A percentile compares a stretch with the other conserved stretches of the same genome.
phyloP scores from a whole-genome alignment of 2,888 invertebrate genomes.

The Rhingia campestris region DNA sequence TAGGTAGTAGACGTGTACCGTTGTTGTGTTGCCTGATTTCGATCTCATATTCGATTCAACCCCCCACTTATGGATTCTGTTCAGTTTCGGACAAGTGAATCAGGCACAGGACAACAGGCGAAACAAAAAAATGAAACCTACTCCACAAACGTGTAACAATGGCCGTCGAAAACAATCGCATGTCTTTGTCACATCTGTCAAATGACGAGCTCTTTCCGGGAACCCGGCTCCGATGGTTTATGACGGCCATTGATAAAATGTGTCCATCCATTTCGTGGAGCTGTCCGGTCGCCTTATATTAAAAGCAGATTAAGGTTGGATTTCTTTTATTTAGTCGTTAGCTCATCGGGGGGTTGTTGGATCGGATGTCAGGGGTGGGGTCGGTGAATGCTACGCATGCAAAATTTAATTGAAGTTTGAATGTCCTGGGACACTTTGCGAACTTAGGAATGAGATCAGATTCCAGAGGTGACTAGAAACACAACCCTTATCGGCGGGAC shows the following conservation, averaged over 20 bases:
- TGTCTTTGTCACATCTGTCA: conserved; percentile 69
- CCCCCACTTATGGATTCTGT: conserved; percentile 2
- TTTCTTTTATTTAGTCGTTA: conserved; percentile 60
- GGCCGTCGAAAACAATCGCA: conserved; percentile 57
- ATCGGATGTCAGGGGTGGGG: neutral
- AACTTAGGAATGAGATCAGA: no score
- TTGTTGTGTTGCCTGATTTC: conserved; percentile 20
- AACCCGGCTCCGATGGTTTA: conserved; percentile 41
- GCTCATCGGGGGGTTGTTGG: neutral
- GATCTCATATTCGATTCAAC: conserved; percentile 19
- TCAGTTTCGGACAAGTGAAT: conserved; percentile 11
- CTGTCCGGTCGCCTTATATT: conserved; percentile 28
- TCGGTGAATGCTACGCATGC: neutral
- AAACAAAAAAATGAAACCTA: conserved; percentile 7
- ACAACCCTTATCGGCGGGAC: no score
- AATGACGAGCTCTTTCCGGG: conserved; percentile 37
- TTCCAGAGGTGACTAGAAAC: neutral
- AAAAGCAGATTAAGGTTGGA: conserved; percentile 55
- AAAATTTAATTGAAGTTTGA: no score
- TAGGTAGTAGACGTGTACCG: conserved; percentile 8
- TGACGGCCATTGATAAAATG: conserved; percentile 64
- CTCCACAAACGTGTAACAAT: conserved; percentile 55
- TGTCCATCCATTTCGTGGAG: conserved; percentile 29
- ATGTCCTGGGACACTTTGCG: no score
- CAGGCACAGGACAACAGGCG: neutral